Evolutionary conservation across 2,113 vertebrate genomes (phyloP).

Genomic region (Aramus guarauna): DNA sequence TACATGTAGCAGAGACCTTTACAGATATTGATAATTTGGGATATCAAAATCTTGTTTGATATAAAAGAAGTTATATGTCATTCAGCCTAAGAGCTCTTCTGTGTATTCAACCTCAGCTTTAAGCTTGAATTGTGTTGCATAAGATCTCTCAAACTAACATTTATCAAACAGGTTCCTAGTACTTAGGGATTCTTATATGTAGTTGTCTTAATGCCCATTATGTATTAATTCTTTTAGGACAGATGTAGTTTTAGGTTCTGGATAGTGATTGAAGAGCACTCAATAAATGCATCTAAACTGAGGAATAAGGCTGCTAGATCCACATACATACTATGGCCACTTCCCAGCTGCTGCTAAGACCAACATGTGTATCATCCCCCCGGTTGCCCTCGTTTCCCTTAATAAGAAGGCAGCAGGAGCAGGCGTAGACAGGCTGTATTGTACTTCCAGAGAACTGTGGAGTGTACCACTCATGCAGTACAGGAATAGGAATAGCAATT

Average conservation of each 20-base stretch:
- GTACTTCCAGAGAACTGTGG: background rate
- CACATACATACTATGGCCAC: background rate
- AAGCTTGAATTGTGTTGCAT: background rate
- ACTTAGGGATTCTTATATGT: background rate
- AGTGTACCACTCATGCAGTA: background rate
- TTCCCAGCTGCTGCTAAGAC: background rate
- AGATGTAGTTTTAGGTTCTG: background rate
- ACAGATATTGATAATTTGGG: background rate
- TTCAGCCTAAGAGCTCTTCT: background rate
- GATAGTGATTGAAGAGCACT: background rate
- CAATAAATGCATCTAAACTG: background rate
- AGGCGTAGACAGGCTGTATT: background rate
- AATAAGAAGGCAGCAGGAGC: background rate
- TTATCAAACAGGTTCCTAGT: background rate
- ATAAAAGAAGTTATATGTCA: background rate
- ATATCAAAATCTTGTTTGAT: background rate
- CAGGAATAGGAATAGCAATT: background rate
- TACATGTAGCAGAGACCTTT: background rate
- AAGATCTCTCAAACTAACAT: background rate
- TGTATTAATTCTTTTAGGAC: background rate
- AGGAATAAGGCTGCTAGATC: background rate
- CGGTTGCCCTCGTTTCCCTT: background rate
- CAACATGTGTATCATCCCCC: background rate
- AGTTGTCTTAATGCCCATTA: background rate
- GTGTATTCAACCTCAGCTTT: background rate